Evolutionary conservation across 2,113 vertebrate species (phyloP).

Genomic region (Dipodomys ordii): DNA sequence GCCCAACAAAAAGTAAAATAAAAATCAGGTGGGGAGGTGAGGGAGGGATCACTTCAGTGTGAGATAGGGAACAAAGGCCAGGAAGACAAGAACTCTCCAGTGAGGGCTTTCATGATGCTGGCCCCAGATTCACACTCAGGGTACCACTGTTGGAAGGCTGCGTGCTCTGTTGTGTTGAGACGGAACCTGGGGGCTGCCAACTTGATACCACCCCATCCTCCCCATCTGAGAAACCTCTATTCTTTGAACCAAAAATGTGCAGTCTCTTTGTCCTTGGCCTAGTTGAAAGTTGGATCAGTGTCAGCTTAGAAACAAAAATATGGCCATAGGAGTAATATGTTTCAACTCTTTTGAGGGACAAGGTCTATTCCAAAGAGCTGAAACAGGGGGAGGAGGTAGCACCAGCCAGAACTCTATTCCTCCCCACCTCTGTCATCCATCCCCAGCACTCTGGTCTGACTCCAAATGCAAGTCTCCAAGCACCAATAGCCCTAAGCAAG

Average conservation of each 20-base stretch:
- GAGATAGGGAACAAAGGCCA: not conserved
- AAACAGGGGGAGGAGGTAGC: not conserved
- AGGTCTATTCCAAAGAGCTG: not conserved
- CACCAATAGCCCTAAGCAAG: not conserved
- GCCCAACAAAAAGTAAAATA: too few species aligned
- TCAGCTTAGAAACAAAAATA: not conserved
- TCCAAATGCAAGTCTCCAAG: not conserved
- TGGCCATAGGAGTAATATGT: not conserved
- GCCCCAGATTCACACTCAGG: not conserved
- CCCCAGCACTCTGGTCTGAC: not conserved
- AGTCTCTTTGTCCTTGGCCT: not conserved
- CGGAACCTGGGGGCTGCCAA: not conserved
- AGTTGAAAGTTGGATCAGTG: not conserved
- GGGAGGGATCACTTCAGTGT: not conserved
- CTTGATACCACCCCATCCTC: not conserved
- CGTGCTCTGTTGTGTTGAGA: fast-evolving
- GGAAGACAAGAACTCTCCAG: not conserved
- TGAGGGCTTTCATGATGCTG: not conserved
- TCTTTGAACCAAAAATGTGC: not conserved
- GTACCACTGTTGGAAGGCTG: fast-evolving
- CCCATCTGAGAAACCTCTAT: not conserved
- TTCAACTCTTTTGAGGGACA: not conserved
- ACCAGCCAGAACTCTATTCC: not conserved
- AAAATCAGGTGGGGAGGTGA: too few species aligned
- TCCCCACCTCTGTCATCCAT: not conserved